Evolutionary conservation across 2,797 vertebrate genomes (phyloP).

Genomic region (Dendrocincla fuliginosa): DNA sequence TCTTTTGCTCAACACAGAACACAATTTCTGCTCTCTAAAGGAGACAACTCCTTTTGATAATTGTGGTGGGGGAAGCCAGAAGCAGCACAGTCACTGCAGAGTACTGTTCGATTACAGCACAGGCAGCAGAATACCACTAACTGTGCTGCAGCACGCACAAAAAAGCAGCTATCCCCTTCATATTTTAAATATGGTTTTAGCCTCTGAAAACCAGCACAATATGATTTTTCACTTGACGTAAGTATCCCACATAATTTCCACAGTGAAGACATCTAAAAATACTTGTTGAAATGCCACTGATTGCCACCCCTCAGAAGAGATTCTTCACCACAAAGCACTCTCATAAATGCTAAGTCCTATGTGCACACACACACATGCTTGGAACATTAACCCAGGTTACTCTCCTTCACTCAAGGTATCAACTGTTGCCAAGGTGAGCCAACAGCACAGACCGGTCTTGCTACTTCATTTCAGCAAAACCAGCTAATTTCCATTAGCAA

Average conservation of each 20-base stretch:
- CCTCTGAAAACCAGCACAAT: neutral
- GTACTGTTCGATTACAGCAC: neutral
- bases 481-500: neutral
- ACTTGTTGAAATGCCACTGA: neutral
- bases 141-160: neutral
- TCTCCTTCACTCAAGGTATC: neutral
- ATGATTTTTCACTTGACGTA: neutral
- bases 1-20: neutral
- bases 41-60: neutral
- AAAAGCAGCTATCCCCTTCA: neutral
- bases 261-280: slow-evolving; percentile 3
- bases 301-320: neutral
- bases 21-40: neutral
- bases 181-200: neutral
- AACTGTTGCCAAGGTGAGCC: neutral
- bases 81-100: neutral
- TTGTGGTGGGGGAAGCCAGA: neutral
- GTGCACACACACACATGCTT: accelerated
- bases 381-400: neutral
- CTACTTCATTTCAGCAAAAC: neutral
- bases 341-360: neutral
- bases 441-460: neutral
- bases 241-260: neutral
- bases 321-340: neutral
- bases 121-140: neutral